phyloP scores from a whole-genome alignment of 2,888 invertebrate species.

The Leptothorax acervorum region DNA sequence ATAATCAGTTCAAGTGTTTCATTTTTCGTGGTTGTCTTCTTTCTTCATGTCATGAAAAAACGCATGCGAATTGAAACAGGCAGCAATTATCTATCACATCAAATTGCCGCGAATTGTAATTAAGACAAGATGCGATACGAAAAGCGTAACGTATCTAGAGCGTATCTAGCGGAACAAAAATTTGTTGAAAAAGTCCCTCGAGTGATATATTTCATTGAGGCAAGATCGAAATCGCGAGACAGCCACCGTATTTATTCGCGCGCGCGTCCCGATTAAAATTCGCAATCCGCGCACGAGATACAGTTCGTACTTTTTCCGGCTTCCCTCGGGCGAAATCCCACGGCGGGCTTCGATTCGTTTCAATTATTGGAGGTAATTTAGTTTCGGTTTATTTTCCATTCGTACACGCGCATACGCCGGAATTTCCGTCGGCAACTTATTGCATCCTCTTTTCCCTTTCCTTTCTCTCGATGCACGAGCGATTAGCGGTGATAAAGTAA shows the following conservation, averaged over 20 bases:
- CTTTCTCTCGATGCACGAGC: not conserved
- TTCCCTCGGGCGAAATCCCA: not conserved
- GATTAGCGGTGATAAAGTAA: constrained; percentile 10
- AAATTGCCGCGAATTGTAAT: not conserved
- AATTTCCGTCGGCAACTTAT: not conserved
- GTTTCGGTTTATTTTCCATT: constrained; percentile 21
- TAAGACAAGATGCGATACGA: not conserved
- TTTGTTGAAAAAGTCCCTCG: constrained; percentile 7
- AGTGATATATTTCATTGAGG: constrained; percentile 30
- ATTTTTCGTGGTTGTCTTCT: not conserved
- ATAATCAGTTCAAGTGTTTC: not conserved
- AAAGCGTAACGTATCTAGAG: not conserved
- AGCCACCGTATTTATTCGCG: constrained; percentile 42
- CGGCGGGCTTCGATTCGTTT: constrained; percentile 48
- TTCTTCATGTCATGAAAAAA: not conserved
- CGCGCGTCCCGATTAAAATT: constrained; percentile 47
- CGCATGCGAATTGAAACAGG: not conserved
- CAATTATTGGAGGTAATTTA: constrained; percentile 44
- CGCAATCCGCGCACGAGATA: constrained; percentile 13
- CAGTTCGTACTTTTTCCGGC: constrained; percentile 42
- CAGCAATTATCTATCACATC: not conserved
- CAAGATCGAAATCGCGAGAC: constrained; percentile 17
- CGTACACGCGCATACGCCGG: not conserved
- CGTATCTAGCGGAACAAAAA: not conserved
- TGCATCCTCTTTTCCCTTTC: not conserved